These are phyloP conservation scores for Acrobasis consociella DNA, from an alignment of 2,888 invertebrate species.

Conservation along the genomic window DNA sequence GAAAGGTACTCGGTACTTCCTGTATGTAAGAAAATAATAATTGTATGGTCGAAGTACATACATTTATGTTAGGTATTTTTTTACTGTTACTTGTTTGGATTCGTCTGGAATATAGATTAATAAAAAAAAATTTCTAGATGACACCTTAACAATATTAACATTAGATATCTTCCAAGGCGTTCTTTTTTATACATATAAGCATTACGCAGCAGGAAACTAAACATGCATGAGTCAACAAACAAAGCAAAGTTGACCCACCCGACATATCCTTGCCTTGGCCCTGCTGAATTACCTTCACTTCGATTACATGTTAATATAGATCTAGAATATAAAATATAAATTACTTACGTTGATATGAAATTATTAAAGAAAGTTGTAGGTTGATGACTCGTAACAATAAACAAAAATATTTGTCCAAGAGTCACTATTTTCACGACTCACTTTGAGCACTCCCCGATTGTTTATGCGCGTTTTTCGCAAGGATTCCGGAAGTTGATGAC, in stretches of 20 bases:
- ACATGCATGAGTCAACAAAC: constrained; percentile 16
- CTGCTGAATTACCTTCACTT: background rate
- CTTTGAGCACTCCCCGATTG: constrained; percentile 21
- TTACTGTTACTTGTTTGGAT: no score
- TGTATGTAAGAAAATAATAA: no score
- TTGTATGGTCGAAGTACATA: no score
- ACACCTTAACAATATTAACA: background rate
- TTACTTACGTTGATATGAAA: background rate
- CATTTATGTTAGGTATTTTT: no score
- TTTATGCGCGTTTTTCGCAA: constrained; percentile 32
- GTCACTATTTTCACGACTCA: background rate
- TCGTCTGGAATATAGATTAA: no score
- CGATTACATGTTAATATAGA: background rate
- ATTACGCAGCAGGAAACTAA: constrained; percentile 4
- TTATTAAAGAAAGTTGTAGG: background rate
- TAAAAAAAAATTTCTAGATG: background rate
- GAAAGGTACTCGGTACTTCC: no score
- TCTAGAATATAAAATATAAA: background rate
- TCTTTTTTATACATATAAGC: background rate
- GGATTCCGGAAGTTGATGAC: constrained; percentile 9
- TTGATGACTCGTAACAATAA: constrained; percentile 26
- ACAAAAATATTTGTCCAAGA: constrained; percentile 2
- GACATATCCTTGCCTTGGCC: constrained; percentile 7
- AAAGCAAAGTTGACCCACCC: constrained; percentile 9
- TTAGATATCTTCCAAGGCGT: background rate